Percentiles rank a stretch among this genome's conserved stretches.
Evolutionary conservation across 2,888 invertebrate species (phyloP).

Genomic region (Molanna angustata): DNA sequence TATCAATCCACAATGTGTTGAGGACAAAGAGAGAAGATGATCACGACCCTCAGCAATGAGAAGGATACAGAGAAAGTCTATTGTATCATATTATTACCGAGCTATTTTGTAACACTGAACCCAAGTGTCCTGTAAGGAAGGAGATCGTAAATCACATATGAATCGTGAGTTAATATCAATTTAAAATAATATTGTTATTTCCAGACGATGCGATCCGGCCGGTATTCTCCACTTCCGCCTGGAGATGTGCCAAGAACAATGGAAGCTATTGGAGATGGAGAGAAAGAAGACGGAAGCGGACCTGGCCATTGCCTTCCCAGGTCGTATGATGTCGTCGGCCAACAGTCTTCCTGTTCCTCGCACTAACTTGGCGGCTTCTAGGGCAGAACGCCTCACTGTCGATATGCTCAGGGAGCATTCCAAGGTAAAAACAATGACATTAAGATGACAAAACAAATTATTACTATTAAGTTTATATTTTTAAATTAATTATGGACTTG

Average conservation of each 20-base stretch:
- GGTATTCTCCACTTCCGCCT: constrained; percentile 66
- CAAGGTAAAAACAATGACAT: no score
- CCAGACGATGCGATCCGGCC: constrained; percentile 40
- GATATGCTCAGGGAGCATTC: constrained; percentile 78
- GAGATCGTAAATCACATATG: no score
- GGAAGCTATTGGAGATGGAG: constrained; percentile 74
- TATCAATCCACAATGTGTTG: no score
- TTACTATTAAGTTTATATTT: no score
- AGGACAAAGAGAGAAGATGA: no score
- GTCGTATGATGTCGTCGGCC: constrained; percentile 72
- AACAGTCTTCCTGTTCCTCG: constrained; percentile 75
- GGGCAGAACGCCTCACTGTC: constrained; percentile 75
- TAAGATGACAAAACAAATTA: no score
- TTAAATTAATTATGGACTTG: no score
- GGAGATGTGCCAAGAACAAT: constrained; percentile 78
- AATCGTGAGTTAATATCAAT: neutral
- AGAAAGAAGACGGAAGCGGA: constrained; percentile 77
- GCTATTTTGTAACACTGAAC: no score
- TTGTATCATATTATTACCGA: no score
- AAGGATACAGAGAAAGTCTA: no score
- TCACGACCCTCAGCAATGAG: no score
- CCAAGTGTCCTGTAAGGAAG: no score
- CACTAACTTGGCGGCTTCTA: constrained; percentile 70
- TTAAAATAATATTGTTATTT: neutral
- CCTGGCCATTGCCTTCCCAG: constrained; percentile 73